Conservation (phyloP, 1,140 invertebrate genomes). For the Harlomillsia oculata region DNA sequence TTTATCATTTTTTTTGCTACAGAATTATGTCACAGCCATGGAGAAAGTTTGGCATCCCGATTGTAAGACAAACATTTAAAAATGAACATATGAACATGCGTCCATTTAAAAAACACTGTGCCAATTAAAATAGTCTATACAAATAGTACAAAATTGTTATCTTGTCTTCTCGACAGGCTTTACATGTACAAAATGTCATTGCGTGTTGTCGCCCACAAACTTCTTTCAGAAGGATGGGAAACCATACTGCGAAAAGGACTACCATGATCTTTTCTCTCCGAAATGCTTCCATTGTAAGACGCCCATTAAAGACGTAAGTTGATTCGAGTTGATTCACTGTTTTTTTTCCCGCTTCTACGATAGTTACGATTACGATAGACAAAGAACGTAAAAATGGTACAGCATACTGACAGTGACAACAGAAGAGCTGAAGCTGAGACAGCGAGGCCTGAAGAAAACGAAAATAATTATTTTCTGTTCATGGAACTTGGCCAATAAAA, state of each 20-base stretch:
- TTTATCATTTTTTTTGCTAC: not conserved
- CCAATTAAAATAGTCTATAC: too few species aligned
- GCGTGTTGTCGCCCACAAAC: conserved; percentile 51
- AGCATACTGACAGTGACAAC: too few species aligned
- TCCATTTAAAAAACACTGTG: too few species aligned
- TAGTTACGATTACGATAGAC: too few species aligned
- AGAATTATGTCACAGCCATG: conserved; percentile 11
- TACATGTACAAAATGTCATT: conserved; percentile 43
- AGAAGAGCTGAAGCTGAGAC: not conserved
- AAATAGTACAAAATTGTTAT: too few species aligned
- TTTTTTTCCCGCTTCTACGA: too few species aligned
- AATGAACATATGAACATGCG: too few species aligned
- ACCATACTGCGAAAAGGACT: conserved; percentile 50
- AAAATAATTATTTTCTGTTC: not conserved
- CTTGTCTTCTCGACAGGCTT: conserved; percentile 52
- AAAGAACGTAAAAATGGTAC: too few species aligned
- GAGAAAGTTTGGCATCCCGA: conserved; percentile 74
- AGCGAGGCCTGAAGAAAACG: not conserved
- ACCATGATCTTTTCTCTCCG: conserved; percentile 25
- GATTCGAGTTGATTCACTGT: not conserved
- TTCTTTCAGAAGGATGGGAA: conserved; percentile 54
- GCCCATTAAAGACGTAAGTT: conserved; percentile 46
- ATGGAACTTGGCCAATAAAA: too few species aligned
- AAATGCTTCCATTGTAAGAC: conserved; percentile 28
- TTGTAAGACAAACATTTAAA: too few species aligned